phyloP scores from a whole-genome alignment of 2,113 vertebrate species.

The Vulpes vulpes region DNA sequence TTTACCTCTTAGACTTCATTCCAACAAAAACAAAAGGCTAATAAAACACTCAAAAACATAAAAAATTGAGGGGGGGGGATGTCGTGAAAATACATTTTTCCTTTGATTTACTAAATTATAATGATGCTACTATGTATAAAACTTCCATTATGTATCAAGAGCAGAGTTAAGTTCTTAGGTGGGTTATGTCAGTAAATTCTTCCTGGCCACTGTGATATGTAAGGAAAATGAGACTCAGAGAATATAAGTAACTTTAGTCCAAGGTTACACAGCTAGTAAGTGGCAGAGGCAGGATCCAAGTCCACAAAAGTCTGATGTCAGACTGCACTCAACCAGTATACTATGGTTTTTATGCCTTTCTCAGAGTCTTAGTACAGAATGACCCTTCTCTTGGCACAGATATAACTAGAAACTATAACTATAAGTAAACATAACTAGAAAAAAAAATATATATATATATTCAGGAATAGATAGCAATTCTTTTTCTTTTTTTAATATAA shows the following conservation, averaged over 20 bases:
- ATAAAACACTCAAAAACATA: neutral
- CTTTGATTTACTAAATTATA: neutral
- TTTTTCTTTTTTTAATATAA: neutral
- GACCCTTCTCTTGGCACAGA: neutral
- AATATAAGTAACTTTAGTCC: constrained; percentile 1
- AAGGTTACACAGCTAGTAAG: neutral
- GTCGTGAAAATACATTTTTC: neutral
- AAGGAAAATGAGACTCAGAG: neutral
- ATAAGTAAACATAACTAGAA: neutral
- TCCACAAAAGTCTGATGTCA: neutral
- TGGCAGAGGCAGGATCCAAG: neutral
- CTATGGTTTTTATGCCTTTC: neutral
- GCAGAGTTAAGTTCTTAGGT: neutral
- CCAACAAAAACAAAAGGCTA: neutral
- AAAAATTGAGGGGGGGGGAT: neutral
- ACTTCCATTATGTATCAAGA: neutral
- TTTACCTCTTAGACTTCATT: neutral
- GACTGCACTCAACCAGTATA: neutral
- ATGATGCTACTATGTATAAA: neutral
- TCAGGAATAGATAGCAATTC: neutral
- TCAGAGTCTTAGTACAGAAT: neutral
- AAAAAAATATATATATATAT: neutral
- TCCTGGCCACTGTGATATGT: neutral
- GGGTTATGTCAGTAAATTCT: neutral
- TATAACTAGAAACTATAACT: neutral